Conservation (phyloP, 2,797 vertebrate species). For the Scarus forsteni region DNA sequence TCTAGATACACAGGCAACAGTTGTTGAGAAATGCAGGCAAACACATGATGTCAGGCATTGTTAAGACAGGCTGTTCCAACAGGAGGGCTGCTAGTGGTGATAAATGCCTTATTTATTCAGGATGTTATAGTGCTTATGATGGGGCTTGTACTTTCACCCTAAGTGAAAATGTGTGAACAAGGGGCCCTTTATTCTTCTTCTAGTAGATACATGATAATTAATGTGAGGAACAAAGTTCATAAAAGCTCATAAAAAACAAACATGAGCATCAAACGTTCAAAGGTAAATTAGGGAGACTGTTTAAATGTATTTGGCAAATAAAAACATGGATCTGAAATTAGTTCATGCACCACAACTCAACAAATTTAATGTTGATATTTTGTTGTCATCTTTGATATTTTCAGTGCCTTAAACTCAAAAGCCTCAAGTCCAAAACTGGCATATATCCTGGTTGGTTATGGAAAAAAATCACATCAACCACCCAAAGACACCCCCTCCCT, state of each 20-base stretch:
- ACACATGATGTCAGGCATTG: slow-evolving; percentile 81
- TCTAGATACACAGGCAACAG: slow-evolving; percentile 72
- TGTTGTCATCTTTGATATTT: too few species aligned
- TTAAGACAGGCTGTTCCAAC: slow-evolving; percentile 74
- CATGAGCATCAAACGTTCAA: slow-evolving; percentile 39
- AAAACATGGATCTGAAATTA: background rate
- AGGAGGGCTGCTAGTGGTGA: slow-evolving; percentile 76
- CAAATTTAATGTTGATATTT: background rate
- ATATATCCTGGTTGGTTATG: slow-evolving; percentile 1
- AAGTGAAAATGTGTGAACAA: slow-evolving; percentile 61
- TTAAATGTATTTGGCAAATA: slow-evolving; percentile 5
- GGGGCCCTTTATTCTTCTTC: slow-evolving; percentile 42
- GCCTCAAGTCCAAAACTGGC: background rate
- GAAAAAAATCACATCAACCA: slow-evolving; percentile 29
- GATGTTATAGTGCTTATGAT: slow-evolving; percentile 63
- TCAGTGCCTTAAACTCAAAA: too few species aligned
- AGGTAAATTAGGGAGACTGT: slow-evolving; percentile 4
- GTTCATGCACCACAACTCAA: background rate
- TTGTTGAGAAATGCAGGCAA: slow-evolving; percentile 78
- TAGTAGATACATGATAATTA: slow-evolving; percentile 53
- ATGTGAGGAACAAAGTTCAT: slow-evolving; percentile 54
- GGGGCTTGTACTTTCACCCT: slow-evolving; percentile 60
- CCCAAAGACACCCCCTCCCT: background rate
- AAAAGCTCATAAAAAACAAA: slow-evolving; percentile 64
- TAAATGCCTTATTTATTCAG: slow-evolving; percentile 72